Percentiles rank a stretch among this genome's conserved stretches.
These are phyloP conservation scores for Corythucha ciliata DNA, from an alignment of 2,888 invertebrate genomes.

Conservation along the genomic window DNA sequence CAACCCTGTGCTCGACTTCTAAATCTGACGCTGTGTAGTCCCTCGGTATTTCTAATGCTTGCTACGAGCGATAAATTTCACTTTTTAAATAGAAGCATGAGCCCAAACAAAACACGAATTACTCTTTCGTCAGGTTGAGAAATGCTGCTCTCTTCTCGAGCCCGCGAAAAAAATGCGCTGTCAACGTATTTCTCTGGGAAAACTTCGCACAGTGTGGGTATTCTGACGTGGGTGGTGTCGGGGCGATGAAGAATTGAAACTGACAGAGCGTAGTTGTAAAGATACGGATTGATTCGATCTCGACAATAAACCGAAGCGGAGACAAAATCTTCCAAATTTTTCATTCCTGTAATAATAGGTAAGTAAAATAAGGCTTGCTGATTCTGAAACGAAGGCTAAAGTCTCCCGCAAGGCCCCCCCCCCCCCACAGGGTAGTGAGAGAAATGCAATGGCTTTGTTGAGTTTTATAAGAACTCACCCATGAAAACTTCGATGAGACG, in stretches of 20 bases:
- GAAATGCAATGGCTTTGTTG: too few relatives aligned
- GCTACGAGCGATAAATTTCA: too few relatives aligned
- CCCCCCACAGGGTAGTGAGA: too few relatives aligned
- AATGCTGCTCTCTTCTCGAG: conserved; percentile 54
- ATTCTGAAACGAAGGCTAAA: too few relatives aligned
- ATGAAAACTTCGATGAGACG: conserved; percentile 59
- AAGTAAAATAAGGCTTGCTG: too few relatives aligned
- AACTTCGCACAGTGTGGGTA: conserved; percentile 65
- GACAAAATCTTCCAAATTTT: conserved; percentile 58
- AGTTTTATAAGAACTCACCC: conserved; percentile 45
- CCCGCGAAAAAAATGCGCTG: conserved; percentile 57
- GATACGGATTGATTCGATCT: conserved; percentile 64
- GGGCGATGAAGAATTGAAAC: conserved; percentile 64
- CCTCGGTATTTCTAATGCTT: conserved; percentile 56
- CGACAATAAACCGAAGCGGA: conserved; percentile 61
- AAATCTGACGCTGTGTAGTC: conserved; percentile 65
- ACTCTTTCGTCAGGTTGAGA: neutral
- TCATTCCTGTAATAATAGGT: conserved; percentile 52
- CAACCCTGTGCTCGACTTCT: conserved; percentile 69
- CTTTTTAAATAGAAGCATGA: neutral
- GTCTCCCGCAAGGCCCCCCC: too few relatives aligned
- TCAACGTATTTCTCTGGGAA: conserved; percentile 79
- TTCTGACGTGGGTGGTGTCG: conserved; percentile 58
- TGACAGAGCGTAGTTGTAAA: conserved; percentile 70
- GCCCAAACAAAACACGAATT: neutral